Evolutionary conservation across 2,797 vertebrate species (phyloP).

Genomic region (Sphaeramia orbicularis): DNA sequence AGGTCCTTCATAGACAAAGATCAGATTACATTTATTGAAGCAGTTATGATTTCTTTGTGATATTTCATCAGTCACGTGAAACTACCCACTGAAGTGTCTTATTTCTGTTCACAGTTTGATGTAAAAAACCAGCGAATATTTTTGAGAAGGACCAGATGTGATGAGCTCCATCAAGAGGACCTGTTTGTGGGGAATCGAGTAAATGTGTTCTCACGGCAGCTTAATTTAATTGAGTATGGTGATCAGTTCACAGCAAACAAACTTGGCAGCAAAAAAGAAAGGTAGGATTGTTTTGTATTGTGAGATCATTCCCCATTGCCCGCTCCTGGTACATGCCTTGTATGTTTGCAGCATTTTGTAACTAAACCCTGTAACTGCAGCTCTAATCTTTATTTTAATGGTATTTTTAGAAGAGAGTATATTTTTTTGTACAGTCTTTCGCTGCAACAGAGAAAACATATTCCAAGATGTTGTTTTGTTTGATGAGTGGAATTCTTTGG

Average conservation of each 20-base stretch:
- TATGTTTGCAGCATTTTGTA: not conserved
- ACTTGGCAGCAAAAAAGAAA: slow-evolving; percentile 93
- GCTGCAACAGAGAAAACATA: not conserved
- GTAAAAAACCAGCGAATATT: slow-evolving; percentile 94
- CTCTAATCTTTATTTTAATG: not conserved
- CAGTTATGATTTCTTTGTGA: not conserved
- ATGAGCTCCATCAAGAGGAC: slow-evolving; percentile 88
- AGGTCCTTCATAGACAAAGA: too few species aligned
- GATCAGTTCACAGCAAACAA: slow-evolving; percentile 94
- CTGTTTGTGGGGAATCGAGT: slow-evolving; percentile 94
- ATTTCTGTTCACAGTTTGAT: slow-evolving; percentile 86
- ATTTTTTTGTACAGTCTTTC: not conserved
- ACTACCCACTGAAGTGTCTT: not conserved
- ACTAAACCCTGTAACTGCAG: not conserved
- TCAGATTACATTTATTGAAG: not conserved
- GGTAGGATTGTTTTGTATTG: slow-evolving; percentile 75
- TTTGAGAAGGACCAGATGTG: slow-evolving; percentile 90
- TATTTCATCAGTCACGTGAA: not conserved
- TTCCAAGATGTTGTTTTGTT: not conserved
- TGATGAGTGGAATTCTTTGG: too few species aligned
- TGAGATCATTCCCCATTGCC: slow-evolving; percentile 7
- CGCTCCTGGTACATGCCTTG: slow-evolving; percentile 9
- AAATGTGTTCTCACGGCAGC: slow-evolving; percentile 92
- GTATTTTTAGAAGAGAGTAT: not conserved
- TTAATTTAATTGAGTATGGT: slow-evolving; percentile 92